Evolutionary conservation across 2,113 vertebrate species (phyloP).

Genomic region (Mustelus asterias): DNA sequence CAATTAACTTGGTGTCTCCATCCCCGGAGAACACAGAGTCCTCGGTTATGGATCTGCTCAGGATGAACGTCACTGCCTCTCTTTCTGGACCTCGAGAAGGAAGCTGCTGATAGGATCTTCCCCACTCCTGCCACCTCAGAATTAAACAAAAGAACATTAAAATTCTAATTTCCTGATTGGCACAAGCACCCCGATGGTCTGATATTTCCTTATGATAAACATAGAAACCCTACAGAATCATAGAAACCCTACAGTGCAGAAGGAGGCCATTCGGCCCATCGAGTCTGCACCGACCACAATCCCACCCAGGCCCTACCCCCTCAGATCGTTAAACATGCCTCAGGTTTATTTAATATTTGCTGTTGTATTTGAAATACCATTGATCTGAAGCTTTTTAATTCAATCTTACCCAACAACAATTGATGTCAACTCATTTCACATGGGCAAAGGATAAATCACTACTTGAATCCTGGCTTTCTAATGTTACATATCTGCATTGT

Average conservation of each 20-base stretch:
- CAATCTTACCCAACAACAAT: background rate
- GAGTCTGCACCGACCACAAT: no score
- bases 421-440: background rate
- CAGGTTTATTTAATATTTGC: background rate
- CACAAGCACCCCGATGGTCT: background rate
- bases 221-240: no score
- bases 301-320: no score
- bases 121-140: background rate
- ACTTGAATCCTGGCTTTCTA: background rate
- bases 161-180: background rate
- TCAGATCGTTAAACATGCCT: no score
- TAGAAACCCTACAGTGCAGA: no score
- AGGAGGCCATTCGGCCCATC: no score
- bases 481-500: background rate
- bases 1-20: background rate
- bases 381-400: background rate
- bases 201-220: background rate
- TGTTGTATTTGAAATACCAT: background rate
- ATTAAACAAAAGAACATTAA: background rate
- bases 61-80: background rate
- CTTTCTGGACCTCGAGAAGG: background rate
- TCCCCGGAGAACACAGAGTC: background rate
- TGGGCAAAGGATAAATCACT: background rate
- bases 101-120: background rate
- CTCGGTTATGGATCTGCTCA: background rate